Conservation (phyloP, 2,797 vertebrate species). For the Lerista edwardsae region DNA sequence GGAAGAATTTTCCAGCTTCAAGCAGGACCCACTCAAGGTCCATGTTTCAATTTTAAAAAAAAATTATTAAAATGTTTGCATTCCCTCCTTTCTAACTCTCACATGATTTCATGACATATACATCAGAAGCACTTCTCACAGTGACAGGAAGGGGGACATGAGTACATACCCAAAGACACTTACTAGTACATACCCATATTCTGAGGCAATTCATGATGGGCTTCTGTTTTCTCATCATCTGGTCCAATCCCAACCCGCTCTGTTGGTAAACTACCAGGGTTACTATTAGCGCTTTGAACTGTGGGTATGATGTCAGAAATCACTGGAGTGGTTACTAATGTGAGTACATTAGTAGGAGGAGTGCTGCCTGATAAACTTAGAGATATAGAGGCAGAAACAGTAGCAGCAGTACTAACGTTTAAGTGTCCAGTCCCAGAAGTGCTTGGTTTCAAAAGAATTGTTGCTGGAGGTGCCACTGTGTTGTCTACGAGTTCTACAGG, state of each 20-base stretch:
- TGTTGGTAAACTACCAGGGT: conserved; percentile 54
- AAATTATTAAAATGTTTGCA: too few species aligned
- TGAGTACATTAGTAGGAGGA: conserved; percentile 53
- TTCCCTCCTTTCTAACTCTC: too few species aligned
- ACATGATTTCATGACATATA: not conserved
- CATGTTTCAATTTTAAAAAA: too few species aligned
- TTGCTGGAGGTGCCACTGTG: conserved; percentile 63
- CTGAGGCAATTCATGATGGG: conserved; percentile 70
- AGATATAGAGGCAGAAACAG: conserved; percentile 61
- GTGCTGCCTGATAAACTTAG: conserved; percentile 63
- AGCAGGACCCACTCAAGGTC: too few species aligned
- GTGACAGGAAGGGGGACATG: not conserved
- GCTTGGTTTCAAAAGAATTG: conserved; percentile 71
- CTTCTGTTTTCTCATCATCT: conserved; percentile 70
- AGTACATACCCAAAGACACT: conserved; percentile 22
- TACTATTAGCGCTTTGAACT: conserved; percentile 62
- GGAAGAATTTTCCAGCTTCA: too few species aligned
- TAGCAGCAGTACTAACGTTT: conserved; percentile 23
- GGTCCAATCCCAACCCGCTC: conserved; percentile 62
- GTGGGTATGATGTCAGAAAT: conserved; percentile 63
- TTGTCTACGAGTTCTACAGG: conserved; percentile 72
- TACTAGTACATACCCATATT: conserved; percentile 73
- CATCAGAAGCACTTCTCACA: not conserved
- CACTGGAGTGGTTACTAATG: conserved; percentile 55
- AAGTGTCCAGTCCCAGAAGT: conserved; percentile 63